phyloP scores from a whole-genome alignment of 2,797 vertebrate genomes.

The Silurus aristotelis region DNA sequence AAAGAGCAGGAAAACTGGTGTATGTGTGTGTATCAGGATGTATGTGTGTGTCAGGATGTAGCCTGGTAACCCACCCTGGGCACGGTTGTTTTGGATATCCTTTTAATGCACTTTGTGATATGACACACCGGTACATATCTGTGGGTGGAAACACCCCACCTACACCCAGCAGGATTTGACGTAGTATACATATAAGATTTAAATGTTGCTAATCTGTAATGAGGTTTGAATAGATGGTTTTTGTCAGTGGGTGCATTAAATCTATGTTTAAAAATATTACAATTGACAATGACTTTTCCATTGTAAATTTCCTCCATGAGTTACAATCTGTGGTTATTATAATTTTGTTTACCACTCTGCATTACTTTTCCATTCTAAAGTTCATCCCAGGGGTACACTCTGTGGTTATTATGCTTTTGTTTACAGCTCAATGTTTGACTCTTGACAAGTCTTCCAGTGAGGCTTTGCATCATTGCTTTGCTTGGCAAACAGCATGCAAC shows the following conservation, averaged over 20 bases:
- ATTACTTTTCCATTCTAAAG: neutral
- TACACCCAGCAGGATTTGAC: conserved; percentile 47
- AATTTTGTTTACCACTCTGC: conserved; percentile 29
- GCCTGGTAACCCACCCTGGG: conserved; percentile 40
- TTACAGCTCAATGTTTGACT: conserved; percentile 31
- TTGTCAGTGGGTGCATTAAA: neutral
- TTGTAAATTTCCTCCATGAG: neutral
- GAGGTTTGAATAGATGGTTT: neutral
- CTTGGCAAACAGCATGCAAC: conserved; percentile 38
- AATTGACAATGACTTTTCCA: neutral
- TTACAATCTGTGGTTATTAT: neutral
- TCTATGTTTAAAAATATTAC: neutral
- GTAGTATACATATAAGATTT: neutral
- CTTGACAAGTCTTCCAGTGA: neutral
- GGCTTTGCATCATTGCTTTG: conserved; percentile 38
- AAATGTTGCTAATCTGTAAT: neutral
- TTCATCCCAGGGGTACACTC: neutral
- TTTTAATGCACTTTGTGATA: conserved; percentile 40
- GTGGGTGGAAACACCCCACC: conserved; percentile 7
- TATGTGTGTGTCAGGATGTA: conserved; percentile 28
- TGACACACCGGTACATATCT: conserved; percentile 35
- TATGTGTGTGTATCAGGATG: conserved; percentile 17
- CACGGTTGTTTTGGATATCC: conserved; percentile 46
- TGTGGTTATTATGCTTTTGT: conserved; percentile 1
- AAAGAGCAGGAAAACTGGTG: conserved; percentile 43